Base-by-base conservation (phyloP, 2,888 invertebrate genomes). In the Alviniconcha strummeri region DNA sequence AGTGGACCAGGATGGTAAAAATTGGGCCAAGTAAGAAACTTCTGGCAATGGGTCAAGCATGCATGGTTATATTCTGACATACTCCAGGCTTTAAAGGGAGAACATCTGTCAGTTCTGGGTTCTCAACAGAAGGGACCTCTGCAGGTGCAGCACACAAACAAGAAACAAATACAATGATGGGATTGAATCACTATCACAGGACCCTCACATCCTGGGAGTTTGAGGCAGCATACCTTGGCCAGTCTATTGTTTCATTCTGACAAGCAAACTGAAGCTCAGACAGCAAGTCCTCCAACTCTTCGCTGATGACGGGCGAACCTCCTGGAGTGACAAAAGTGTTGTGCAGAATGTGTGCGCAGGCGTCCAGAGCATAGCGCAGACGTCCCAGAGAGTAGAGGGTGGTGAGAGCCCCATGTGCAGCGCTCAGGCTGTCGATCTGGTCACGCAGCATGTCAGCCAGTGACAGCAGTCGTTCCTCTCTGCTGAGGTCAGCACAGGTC, bases 251-350 rank as follows among this genome's bases (percentile, higher is more conserved):
- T 5, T 5, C 17, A 19, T 77, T 56, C 56, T 69, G 67, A 54
- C 82, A 82, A 19, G 69, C 36, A 1, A 17, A n/a, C 77, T 55
- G 57, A 36, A 82, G 55, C 55, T 67, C 82, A 3, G 2, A n/a
- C 19, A 82, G 69, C n/a, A 82, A 11, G 13, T 77, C 11, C 8
- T 67, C 52, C 75, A 83, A 7, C 36, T 75, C 80, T 17, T 6
- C 9, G 8, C 54, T 55, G 11, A 82, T 11, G 52, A 89, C 85
- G 52, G 85, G 78, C 67, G 90, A 85, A 52, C 86, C 84, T 55
- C 84, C 82, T 8, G 91, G 64, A 4, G 52, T 90, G 56, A 90
- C 60, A 36, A 86, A 86, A 64, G 87, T 85, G 54, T 90, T 71
- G 78, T 88, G 87, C 36, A 85, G 85, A 11, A 90, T 84, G 74